Evolutionary conservation across 2,888 invertebrate genomes (phyloP).

Genomic region (Xestoiulus laeticollis): DNA sequence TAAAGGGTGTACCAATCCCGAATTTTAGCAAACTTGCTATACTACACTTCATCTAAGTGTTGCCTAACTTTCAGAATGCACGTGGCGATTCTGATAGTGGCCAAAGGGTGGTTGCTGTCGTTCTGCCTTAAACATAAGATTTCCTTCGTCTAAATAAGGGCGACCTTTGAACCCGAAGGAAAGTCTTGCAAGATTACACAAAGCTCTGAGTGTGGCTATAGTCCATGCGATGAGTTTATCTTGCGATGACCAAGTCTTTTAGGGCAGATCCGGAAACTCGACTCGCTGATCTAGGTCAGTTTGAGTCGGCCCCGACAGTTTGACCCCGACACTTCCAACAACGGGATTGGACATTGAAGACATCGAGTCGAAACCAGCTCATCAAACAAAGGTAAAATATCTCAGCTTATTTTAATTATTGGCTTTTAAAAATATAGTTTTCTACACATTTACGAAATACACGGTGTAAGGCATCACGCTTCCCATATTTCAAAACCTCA

Average conservation of each 20-base stretch:
- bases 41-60: not conserved
- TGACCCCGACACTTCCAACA: not conserved
- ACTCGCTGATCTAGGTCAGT: not conserved
- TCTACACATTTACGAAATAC: too few relatives aligned
- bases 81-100: not conserved
- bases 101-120: not conserved
- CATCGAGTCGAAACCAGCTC: not conserved
- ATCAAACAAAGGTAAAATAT: not conserved
- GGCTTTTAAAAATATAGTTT: too few relatives aligned
- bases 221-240: not conserved
- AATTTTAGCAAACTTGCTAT: not conserved
- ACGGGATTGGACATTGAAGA: not conserved
- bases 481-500: too few relatives aligned
- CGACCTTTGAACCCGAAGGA: not conserved
- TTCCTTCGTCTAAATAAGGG: not conserved
- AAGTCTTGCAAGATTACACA: not conserved
- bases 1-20: not conserved
- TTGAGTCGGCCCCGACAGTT: not conserved
- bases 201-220: not conserved
- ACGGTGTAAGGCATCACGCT: too few relatives aligned
- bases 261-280: not conserved
- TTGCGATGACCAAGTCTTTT: not conserved
- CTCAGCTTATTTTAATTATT: too few relatives aligned
- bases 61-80: not conserved
- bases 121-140: not conserved